Evolutionary conservation across 2,888 invertebrate genomes (phyloP).

Genomic region (Oscheius onirici): DNA sequence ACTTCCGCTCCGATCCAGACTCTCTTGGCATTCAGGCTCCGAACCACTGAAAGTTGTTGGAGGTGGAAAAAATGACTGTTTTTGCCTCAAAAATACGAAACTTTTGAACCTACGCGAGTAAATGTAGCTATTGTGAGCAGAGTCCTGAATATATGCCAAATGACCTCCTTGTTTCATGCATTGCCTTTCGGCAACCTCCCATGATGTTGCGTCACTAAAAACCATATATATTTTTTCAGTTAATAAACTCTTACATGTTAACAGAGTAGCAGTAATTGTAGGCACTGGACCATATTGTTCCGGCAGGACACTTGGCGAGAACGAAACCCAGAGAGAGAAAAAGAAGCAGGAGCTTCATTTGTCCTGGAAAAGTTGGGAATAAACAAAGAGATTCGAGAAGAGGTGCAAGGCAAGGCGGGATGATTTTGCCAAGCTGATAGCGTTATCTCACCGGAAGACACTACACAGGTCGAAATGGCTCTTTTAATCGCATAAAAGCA

Average conservation of each 20-base stretch:
- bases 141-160: conserved; percentile 10
- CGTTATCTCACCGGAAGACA: conserved; percentile 24
- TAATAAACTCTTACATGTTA: conserved; percentile 5
- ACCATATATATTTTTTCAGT: neutral
- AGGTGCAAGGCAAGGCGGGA: neutral
- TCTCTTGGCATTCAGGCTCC: conserved; percentile 17
- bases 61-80: neutral
- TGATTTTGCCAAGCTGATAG: conserved; percentile 10
- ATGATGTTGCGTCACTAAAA: conserved; percentile 6
- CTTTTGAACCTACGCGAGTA: conserved; percentile 8
- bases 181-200: conserved; percentile 5
- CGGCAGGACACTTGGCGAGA: conserved; percentile 8
- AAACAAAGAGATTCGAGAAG: neutral
- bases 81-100: too few species aligned
- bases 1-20: conserved; percentile 26
- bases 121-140: conserved; percentile 20
- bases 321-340: neutral
- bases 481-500: too few species aligned
- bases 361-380: neutral
- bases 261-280: conserved; percentile 18
- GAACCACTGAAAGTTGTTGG: conserved; percentile 9
- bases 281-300: conserved; percentile 11
- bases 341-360: neutral
- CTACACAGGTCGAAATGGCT: neutral
- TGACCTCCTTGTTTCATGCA: conserved; percentile 21